Base-by-base conservation (phyloP, 2,797 vertebrate genomes). In the Bryconaethiops microstoma region DNA sequence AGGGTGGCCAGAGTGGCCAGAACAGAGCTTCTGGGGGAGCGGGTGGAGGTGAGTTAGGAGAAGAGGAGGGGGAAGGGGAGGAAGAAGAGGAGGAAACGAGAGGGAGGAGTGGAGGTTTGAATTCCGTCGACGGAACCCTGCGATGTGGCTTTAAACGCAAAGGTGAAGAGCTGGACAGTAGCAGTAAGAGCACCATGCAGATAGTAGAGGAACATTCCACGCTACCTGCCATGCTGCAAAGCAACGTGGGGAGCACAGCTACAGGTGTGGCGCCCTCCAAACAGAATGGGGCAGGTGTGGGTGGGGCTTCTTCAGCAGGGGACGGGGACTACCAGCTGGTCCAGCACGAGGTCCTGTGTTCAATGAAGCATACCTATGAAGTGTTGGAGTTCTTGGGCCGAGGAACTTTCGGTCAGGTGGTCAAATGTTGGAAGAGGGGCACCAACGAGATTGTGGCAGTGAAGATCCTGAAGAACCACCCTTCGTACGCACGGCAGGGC, bases 381-480 rank as follows among this genome's bases (percentile, higher is more conserved):
- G 97, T 99, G 71, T 90, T 99, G 76, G 97, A 99, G 91, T 99
- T 99, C 90, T 94, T 99, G 84, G 97, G 97, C 55, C 94, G 97
- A 39, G 97, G 97, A 74, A 99, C 97, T 73, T 99, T 99, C 39
- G 97, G 97, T 45, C 97, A 99, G 90, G 97, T 99, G 29, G 97
- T 98, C 71, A 99, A 99, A 88, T 98, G 97, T 93, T 99, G 97
- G 97, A 99, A 97, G 86, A 95, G 97, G 76, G 97, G 96, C 86
- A 97, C 97, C 2, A 97, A 94, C 75, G 97, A 99, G 85, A 94
- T 97, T 0, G 96, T 99, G 92, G 97, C 97, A 0, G 93, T 99
- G 81, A 99, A 99, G 90, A 99, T 99, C 90, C 84, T 99, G 88
- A 99, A 99, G 93, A 99, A 99, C 87, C 97, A 99, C 87, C 97